phyloP scores from a whole-genome alignment of 2,888 invertebrate genomes.

The Bursaphelenchus okinawaensis region DNA sequence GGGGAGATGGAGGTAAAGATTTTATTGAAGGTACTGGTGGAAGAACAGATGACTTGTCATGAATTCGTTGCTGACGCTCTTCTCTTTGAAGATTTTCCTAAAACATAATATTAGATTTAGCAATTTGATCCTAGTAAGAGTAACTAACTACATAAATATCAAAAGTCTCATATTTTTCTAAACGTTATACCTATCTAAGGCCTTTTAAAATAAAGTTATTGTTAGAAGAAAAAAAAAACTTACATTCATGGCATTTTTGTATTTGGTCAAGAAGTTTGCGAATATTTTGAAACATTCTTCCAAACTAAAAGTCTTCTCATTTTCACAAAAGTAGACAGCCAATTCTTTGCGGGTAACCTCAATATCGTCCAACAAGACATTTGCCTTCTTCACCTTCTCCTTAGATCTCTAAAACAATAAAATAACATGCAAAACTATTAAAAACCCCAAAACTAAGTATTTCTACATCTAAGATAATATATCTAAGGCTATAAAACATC shows the following conservation, averaged over 20 bases:
- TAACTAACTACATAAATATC: too few species aligned
- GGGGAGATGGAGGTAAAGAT: neutral
- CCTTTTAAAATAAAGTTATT: neutral
- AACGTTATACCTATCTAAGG: too few species aligned
- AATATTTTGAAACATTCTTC: slow-evolving; percentile 55
- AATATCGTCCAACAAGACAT: slow-evolving; percentile 6
- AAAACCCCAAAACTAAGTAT: too few species aligned
- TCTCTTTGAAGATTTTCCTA: slow-evolving; percentile 11
- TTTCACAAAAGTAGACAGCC: slow-evolving; percentile 40
- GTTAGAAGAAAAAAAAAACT: neutral
- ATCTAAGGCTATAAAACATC: slow-evolving; percentile 11
- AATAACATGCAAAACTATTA: too few species aligned
- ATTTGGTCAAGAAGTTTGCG: slow-evolving; percentile 38
- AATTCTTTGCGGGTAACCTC: slow-evolving; percentile 24
- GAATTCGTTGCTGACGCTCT: slow-evolving; percentile 11
- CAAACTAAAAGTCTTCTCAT: slow-evolving; percentile 38
- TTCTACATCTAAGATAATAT: too few species aligned
- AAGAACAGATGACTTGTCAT: neutral
- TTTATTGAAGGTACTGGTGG: neutral
- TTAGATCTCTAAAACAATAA: slow-evolving; percentile 19
- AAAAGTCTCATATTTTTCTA: neutral
- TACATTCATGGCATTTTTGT: slow-evolving; percentile 27
- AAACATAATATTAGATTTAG: too few species aligned
- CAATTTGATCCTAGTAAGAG: too few species aligned
- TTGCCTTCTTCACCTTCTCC: slow-evolving; percentile 17